phyloP scores from a whole-genome alignment of 2,888 invertebrate genomes.

The Clusia tigrina region DNA sequence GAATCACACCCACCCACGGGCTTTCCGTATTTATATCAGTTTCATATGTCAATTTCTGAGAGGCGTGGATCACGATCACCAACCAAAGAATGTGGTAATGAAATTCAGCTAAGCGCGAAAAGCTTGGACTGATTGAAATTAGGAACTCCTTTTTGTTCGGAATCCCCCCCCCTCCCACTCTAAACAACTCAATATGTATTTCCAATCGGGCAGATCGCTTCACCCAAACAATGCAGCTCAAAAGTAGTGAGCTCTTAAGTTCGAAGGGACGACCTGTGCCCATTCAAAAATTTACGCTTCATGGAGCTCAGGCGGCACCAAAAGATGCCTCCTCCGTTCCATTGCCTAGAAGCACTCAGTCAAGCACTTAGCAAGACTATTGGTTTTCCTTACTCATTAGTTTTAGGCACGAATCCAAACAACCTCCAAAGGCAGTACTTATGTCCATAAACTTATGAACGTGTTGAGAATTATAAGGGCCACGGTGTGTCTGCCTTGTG shows the following conservation, averaged over 20 bases:
- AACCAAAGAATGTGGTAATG: too few relatives aligned
- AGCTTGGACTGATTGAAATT: too few relatives aligned
- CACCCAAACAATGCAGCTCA: conserved; percentile 53
- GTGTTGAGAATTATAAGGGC: conserved; percentile 42
- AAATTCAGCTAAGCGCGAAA: too few relatives aligned
- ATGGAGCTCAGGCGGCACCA: conserved; percentile 30
- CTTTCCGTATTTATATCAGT: too few relatives aligned
- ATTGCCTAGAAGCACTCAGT: conserved; percentile 56
- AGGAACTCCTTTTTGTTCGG: too few relatives aligned
- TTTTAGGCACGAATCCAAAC: conserved; percentile 50
- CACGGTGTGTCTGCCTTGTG: background rate
- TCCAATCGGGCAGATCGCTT: conserved; percentile 56
- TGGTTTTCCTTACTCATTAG: conserved; percentile 62
- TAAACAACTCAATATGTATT: background rate
- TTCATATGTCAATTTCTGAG: too few relatives aligned
- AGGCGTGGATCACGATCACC: too few relatives aligned
- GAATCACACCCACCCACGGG: too few relatives aligned
- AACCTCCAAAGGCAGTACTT: background rate
- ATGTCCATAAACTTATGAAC: conserved; percentile 28
- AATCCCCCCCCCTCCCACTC: background rate
- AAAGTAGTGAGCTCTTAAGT: conserved; percentile 53
- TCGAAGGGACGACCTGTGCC: conserved; percentile 59
- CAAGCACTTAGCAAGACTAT: conserved; percentile 56
- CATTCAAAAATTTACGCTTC: conserved; percentile 60
- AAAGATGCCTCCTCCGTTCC: conserved; percentile 27